Base-by-base conservation (phyloP, 1,140 invertebrate genomes). In the Danaus plexippus region DNA sequence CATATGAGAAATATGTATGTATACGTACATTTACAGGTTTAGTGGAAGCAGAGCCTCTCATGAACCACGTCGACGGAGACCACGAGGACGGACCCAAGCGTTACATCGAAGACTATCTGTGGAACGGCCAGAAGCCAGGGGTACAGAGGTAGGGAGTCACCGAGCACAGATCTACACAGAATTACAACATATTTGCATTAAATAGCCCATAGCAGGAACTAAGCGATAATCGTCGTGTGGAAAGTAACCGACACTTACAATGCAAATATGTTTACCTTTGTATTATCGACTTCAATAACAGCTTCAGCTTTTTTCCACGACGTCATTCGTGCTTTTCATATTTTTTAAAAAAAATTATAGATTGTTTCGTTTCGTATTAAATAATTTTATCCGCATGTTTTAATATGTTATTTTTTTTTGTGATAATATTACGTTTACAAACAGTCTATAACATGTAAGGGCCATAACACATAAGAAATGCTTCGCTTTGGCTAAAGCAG, bases 11-110 rank as follows among this genome's bases (percentile, higher is more conserved):
- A 2, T 32, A 32, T 32, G 22, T 32, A 32, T 15, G 15, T 15
- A 54, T 47, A 18, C n/a, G n/a, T n/a, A n/a, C 11, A 49, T 32
- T 82, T 85, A 32, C 73, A 85, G 85, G 84, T n/a, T 77, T 76
- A 56, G 79, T 83, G 68, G 94, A 95, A 85, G 87, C 94, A 71
- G 93, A 95, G 79, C 94, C 94, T 11, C 88, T 95, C 65, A 93
- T 94, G 75, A 92, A 92, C 70, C 90, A 92, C 75, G 89, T 89
- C 62, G 90, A 90, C 60, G 90, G 88, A 50, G 88, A 89, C 66
- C 80, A 84, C 51, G 87, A 89, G 40, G 89, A 91, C 58, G 87
- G 88, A 15, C 85, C 86, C 15, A 91, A 92, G 66, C 88, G 87
- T 56, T 91, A 91, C 75, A 88, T 88, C 62, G 87, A 87, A 62